These are phyloP conservation scores for Acrossocheilus fasciatus DNA, from an alignment of 2,797 vertebrate genomes.

Conservation along the genomic window DNA sequence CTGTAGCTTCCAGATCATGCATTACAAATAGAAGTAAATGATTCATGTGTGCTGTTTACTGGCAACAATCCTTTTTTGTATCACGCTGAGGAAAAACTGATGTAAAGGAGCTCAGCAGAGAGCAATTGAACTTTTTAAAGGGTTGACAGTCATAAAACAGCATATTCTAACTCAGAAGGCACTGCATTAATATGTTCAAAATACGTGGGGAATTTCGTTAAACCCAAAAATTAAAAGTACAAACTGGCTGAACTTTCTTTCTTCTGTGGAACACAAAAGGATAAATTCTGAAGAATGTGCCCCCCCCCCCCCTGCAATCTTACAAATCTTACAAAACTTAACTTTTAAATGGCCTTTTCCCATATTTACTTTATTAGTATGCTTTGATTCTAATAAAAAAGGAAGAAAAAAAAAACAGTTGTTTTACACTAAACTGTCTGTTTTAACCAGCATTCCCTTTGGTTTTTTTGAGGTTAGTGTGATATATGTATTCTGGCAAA, in stretches of 20 bases:
- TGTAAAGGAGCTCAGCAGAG: conserved; percentile 63
- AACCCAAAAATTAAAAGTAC: background rate
- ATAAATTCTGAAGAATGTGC: background rate
- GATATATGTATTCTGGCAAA: conserved; percentile 31
- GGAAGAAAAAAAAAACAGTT: background rate
- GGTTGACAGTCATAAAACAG: conserved; percentile 12
- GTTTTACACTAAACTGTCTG: background rate
- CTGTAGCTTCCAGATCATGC: conserved; percentile 17
- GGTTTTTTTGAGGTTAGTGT: background rate
- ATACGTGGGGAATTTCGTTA: background rate
- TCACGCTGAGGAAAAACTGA: conserved; percentile 67
- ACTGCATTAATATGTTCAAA: background rate
- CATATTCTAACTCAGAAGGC: background rate
- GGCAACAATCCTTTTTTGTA: conserved; percentile 38
- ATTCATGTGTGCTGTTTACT: conserved; percentile 66
- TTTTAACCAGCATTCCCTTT: background rate
- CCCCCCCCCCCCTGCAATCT: background rate
- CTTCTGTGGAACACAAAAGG: background rate
- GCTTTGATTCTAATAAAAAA: background rate
- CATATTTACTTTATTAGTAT: background rate
- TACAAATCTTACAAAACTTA: background rate
- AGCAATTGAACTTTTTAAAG: conserved; percentile 33
- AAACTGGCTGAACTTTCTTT: background rate
- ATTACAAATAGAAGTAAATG: conserved; percentile 61
- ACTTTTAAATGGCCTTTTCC: background rate